These are phyloP conservation scores for Smutsia gigantea DNA, from an alignment of 2,797 vertebrate species.

Conservation along the genomic window DNA sequence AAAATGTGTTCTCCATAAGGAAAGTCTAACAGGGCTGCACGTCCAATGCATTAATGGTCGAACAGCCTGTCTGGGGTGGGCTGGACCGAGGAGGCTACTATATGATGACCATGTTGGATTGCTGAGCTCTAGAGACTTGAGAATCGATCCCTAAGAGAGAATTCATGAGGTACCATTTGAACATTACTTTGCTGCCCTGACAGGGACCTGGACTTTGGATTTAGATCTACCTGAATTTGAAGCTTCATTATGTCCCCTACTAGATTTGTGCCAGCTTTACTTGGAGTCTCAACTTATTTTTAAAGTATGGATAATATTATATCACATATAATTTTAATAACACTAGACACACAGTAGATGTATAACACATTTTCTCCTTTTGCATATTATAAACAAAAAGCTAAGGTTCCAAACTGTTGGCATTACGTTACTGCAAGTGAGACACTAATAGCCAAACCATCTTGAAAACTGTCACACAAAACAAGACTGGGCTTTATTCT, in stretches of 20 bases:
- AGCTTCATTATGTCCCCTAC: neutral
- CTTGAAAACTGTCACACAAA: neutral
- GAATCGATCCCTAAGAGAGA: neutral
- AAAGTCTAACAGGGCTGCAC: neutral
- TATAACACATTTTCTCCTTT: neutral
- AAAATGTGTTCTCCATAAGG: neutral
- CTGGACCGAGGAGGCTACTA: neutral
- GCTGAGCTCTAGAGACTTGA: neutral
- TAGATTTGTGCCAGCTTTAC: neutral
- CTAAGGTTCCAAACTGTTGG: neutral
- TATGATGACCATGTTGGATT: neutral
- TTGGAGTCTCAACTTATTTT: neutral
- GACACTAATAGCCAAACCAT: neutral
- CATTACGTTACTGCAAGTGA: neutral
- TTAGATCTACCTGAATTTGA: neutral
- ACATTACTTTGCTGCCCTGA: neutral
- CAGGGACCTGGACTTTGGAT: neutral
- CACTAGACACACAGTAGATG: neutral
- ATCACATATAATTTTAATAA: neutral
- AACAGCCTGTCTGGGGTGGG: neutral
- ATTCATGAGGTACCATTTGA: neutral
- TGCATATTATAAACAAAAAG: neutral
- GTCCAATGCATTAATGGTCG: too few species aligned
- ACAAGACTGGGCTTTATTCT: neutral
- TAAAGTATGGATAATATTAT: neutral